Conservation (phyloP, 2,888 invertebrate species). For the Stenurella melanura region DNA sequence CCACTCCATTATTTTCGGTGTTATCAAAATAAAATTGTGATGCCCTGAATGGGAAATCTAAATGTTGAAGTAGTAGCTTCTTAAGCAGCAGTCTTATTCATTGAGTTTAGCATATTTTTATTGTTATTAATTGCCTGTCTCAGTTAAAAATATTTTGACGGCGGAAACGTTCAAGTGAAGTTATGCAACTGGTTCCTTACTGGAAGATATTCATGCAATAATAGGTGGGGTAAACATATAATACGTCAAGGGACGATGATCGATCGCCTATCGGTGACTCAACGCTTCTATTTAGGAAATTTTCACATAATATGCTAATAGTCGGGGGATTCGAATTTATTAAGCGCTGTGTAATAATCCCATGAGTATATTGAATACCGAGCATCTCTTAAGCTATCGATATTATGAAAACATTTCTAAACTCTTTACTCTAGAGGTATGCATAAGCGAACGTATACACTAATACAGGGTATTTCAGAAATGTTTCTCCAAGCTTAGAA, state of each 20-base stretch:
- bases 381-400: background rate
- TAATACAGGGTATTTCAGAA: too few relatives aligned
- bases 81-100: too few relatives aligned
- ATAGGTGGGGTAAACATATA: background rate
- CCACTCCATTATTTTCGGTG: too few relatives aligned
- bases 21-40: too few relatives aligned
- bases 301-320: constrained; percentile 22
- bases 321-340: background rate
- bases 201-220: background rate
- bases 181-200: background rate
- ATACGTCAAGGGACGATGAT: constrained; percentile 31
- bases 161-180: background rate
- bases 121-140: too few relatives aligned
- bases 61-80: too few relatives aligned
- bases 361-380: background rate
- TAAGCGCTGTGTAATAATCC: background rate
- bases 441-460: too few relatives aligned
- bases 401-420: background rate
- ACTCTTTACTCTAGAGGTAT: background rate
- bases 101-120: too few relatives aligned
- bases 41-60: too few relatives aligned
- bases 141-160: background rate
- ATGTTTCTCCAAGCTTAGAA: too few relatives aligned
- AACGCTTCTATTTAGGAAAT: constrained; percentile 2
- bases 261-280: constrained; percentile 34